Evolutionary conservation across 2,113 vertebrate species (phyloP).

Genomic region (Channa maculata): DNA sequence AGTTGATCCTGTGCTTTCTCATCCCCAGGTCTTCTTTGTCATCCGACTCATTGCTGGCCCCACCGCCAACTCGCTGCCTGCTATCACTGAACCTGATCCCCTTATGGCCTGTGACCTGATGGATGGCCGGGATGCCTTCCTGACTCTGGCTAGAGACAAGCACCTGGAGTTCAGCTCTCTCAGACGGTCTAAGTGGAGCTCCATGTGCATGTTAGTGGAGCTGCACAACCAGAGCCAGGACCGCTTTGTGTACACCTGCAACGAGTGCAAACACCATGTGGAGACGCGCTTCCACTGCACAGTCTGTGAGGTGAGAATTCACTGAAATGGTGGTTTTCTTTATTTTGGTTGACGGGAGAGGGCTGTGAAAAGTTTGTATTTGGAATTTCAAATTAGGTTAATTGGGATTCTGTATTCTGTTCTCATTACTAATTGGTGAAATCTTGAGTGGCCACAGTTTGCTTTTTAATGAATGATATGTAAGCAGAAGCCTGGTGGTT

Average conservation of each 20-base stretch:
- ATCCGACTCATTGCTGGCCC: conserved; percentile 95
- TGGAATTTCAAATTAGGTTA: neutral
- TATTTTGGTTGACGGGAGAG: too few species aligned
- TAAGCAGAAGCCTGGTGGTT: neutral
- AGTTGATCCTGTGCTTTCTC: neutral
- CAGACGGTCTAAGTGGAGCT: conserved; percentile 94
- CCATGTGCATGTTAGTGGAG: conserved; percentile 98
- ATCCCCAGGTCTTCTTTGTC: conserved; percentile 94
- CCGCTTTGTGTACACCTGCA: conserved; percentile 98
- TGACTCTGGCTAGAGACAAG: conserved; percentile 96
- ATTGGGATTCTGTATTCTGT: neutral
- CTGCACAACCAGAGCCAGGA: conserved; percentile 98
- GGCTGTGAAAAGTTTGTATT: too few species aligned
- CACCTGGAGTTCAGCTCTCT: conserved; percentile 97
- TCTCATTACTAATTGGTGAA: neutral
- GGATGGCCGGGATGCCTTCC: conserved; percentile 98
- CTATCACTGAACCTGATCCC: conserved; percentile 91
- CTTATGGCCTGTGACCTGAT: conserved; percentile 97
- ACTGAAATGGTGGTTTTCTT: neutral
- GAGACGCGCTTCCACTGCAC: conserved; percentile 98
- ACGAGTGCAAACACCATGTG: conserved; percentile 97
- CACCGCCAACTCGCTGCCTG: conserved; percentile 93
- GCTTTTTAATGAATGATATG: too few species aligned
- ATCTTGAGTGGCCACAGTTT: too few species aligned
- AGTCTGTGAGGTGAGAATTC: conserved; percentile 91